Base-by-base conservation (phyloP, 2,113 vertebrate genomes). In the Nannospalax galili region DNA sequence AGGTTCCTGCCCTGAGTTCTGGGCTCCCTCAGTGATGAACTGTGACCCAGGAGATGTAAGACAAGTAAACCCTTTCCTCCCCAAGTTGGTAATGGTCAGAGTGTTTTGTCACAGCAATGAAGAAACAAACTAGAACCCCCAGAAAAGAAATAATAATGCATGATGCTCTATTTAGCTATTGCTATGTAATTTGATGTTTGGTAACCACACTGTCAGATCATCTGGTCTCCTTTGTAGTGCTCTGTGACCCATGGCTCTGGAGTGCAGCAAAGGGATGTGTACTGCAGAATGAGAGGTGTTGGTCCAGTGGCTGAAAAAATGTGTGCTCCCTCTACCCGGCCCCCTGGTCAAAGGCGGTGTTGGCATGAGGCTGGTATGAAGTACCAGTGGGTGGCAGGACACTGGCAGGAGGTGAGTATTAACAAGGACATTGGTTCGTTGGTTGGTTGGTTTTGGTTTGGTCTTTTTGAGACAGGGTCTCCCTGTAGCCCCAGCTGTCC, bases 241-340 rank as follows among this genome's bases (percentile, higher is more conserved):
- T 99, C 99, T 12, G 98, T 98, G 42, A 99, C 99, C 95, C 99
- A 99, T 85, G 99, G 99, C 32, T 95, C 93, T 1, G 99, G 99
- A 40, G 90, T 98, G 75, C 99, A 99, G 98, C 98, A 95, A 7
- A 98, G 99, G 72, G 98, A 99, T 0, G 75, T 99, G 72, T 99
- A 98, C 98, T 99, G 99, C 88, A 97, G 99, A 84, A 96, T 99
- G 26, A 98, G 98, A 96, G 98, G 98, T 32, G 30, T 94, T 1
- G 99, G 99, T 4, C 97, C 14, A 19, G 98, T 99, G 87, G 67
- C 95, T 5, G 98, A 98, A 37, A 97, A 97, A 1, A 84, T 98
- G 85, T 99, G 99, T 16, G 67, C 97, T 5, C 64, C 0, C 0
- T 92, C 11, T 20, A 85, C 65, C 1, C 98, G 96, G 2, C 99